Base-by-base conservation (phyloP, 2,888 invertebrate species). In the Saturnia japonica region DNA sequence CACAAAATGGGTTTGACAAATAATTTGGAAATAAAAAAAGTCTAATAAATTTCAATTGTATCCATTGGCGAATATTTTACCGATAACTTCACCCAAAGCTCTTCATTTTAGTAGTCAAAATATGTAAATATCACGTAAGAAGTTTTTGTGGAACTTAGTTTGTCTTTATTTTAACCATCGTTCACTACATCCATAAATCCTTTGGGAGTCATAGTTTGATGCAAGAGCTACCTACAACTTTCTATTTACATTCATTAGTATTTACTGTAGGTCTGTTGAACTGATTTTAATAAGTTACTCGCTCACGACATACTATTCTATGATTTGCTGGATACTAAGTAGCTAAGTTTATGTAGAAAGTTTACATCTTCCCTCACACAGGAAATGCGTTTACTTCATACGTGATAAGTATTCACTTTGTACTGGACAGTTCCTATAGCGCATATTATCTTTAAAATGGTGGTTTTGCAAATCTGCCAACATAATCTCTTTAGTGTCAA, bases 401-500 rank as follows among this genome's bases (percentile, higher is more conserved):
- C 25, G 43, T 64, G 62, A 28, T 71, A 66, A 68, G 68, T 64
- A 68, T 68, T 68, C 71, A 62, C 14, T 60, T 64, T 60, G 28
- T 47, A 54, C 16, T 64, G 28, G 25, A 47, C 45, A 40, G n/a
- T 62, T 62, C 51, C 71, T 70, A 71, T 70, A 69, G 74, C 60
- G 74, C 62, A 71, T 75, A 77, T 77, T 74, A 74, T 70, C 74
- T 73, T 78, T 67, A 77, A 80, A 82, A 79, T 80, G 80, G 79
- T 76, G 25, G 60, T 73, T 62, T 64, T 71, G 73, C 78, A 77
- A 75, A 81, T 82, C 80, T 77, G 22, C 51, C 12, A 68, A 45
- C 85, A 82, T 82, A 81, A 86, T 84, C 85, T 85, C 70, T 72
- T 71, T 73, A 73, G 71, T 70, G 67, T 72, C 57, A 70, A 67